Percentiles rank a stretch among this genome's conserved stretches.
phyloP scores from a whole-genome alignment of 1,140 invertebrate species.

The Proctacanthus coquilletti region DNA sequence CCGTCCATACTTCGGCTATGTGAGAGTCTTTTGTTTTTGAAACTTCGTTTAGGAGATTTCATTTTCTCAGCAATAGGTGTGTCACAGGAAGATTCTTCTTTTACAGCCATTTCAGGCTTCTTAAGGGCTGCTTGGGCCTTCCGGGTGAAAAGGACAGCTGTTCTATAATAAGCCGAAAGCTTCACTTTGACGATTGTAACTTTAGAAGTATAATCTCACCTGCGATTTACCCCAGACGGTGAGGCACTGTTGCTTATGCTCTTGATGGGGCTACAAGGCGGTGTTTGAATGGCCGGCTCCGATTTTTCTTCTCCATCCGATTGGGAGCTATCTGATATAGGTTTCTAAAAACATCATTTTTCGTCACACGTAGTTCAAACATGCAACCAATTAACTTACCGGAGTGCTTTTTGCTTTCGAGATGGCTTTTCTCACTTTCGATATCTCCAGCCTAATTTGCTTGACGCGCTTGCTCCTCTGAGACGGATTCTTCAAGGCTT shows the following conservation, averaged over 20 bases:
- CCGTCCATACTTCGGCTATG: constrained; percentile 8
- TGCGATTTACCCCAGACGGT: constrained; percentile 53
- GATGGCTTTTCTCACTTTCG: constrained; percentile 25
- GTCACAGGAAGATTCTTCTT: constrained; percentile 32
- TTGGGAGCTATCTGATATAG: constrained; percentile 21
- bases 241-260: constrained; percentile 29
- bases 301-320: constrained; percentile 26
- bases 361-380: not conserved
- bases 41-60: constrained; percentile 25
- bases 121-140: constrained; percentile 44
- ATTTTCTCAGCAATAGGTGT: not conserved
- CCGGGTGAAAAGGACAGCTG: constrained; percentile 66
- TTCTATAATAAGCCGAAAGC: constrained; percentile 31
- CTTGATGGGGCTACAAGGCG: constrained; percentile 27
- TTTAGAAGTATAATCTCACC: constrained; percentile 9
- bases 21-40: constrained; percentile 18
- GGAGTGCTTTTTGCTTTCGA: constrained; percentile 19
- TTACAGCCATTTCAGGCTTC: constrained; percentile 27
- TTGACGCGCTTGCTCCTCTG: constrained; percentile 36
- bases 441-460: constrained; percentile 34
- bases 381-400: constrained; percentile 12
- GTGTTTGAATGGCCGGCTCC: constrained; percentile 18
- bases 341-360: constrained; percentile 12
- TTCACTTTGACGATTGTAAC: not conserved
- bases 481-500: constrained; percentile 35